Base-by-base conservation (phyloP, 2,888 invertebrate genomes). In the Acanthosoma haemorrhoidale region DNA sequence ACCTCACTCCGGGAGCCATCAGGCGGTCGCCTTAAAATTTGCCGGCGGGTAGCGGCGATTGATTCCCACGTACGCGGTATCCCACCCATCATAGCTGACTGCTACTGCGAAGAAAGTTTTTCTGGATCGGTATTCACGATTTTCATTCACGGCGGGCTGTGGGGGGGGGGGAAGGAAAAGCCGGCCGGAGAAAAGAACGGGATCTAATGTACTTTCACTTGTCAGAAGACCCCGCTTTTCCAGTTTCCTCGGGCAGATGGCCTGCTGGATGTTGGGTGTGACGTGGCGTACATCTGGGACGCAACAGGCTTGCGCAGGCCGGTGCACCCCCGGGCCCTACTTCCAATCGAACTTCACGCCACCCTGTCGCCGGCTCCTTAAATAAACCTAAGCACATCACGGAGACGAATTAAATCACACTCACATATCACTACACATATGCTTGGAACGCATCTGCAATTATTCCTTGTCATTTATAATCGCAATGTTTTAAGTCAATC, bases 281-380 rank as follows among this genome's bases (percentile, higher is more conserved):
- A 51, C 51, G 51, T 51, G 51, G 51, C 51, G 25, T 21, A 51
- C 51, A 51, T 51, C 51, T 51, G 51, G 51, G 21, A 51, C 51
- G 51, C 51, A 51, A 51, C 51, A 51, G 51, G 51, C 51, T 21
- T 51, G 51, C 51, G 51, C 51, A 51, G 51, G 51, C 21, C n/a
- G n/a, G n/a, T n/a, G n/a, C n/a, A n/a, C 25, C 39, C 43, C 51
- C 51, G 13, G 6, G 25, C 25, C n/a, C 21, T 25, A 21, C 51
- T 51, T 51, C 51, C 51, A 51, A 51, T 51, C 51, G 51, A 51
- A 51, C 21, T 25, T 51, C 51, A 51, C 51, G 25, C 51, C 13
- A n/a, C 51, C 13, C 25, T n/a, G n/a, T 21, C 51, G 51, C 25
- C 51, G 13, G 51, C n/a, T n/a, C n/a, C n/a, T 51, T 51, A 51